Base-by-base conservation (phyloP, 1,140 invertebrate genomes). In the Apis florea region DNA sequence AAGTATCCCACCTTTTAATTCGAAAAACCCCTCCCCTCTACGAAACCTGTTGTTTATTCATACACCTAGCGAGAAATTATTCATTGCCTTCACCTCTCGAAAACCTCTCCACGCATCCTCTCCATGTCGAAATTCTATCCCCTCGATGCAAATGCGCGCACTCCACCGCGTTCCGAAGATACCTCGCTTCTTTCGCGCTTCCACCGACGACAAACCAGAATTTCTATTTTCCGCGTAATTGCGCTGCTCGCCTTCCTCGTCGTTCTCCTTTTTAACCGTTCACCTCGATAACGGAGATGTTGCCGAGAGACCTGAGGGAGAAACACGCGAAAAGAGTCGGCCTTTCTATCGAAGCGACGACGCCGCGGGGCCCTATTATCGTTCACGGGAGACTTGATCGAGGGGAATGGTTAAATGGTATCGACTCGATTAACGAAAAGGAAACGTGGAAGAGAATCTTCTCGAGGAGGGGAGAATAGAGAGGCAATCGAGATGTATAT, bases 21-120 rank as follows among this genome's bases (percentile, higher is more conserved):
- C 78, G 59, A 40, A 40, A 6, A n/a, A n/a, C n/a, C n/a, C n/a
- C n/a, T n/a, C n/a, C n/a, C 26, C 10, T 9, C 21, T 49, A 2
- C 26, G 26, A 17, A 26, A 26, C 15, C 40, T 47, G 40, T 61
- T 72, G 69, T 79, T 79, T 79, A 79, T 79, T 79, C 78, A 79
- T 79, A 79, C 31, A 40, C 31, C 59, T 19, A 19, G 51, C 56
- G 69, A 72, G 78, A 64, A 73, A 73, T 79, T 79, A 79, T 73
- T 79, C 78, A 72, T 79, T 64, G 64, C 26, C 24, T 47, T 79
- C 68, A 26, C 15, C 54, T 56, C 40, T 49, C 61, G 59, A 64
- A 51, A 2, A n/a, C 49, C 31, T 40, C 31, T 40, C 17, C n/a
- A 53, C 31, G n/a, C n/a, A 40, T 13, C 1, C 5, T 5, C 67